These are phyloP conservation scores for Strigamia maritima DNA, from an alignment of 2,888 invertebrate species.

Conservation along the genomic window DNA sequence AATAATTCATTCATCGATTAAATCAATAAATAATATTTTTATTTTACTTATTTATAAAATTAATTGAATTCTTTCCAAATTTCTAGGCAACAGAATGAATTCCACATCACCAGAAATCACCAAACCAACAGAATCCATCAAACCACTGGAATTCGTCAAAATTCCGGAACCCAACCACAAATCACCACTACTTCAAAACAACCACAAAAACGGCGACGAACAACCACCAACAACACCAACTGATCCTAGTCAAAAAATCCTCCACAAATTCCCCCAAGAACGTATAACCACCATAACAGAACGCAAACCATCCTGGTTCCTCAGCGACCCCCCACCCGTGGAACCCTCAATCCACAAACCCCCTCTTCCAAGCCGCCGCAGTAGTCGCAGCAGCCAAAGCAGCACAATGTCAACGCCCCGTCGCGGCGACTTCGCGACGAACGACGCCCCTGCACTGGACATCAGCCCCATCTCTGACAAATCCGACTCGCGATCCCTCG, in stretches of 20 bases:
- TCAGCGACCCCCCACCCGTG: background rate
- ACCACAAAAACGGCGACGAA: background rate
- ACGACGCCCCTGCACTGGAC: background rate
- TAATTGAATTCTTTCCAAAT: background rate
- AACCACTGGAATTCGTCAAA: no score
- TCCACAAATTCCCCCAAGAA: conserved; percentile 48
- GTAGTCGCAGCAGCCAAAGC: conserved; percentile 41
- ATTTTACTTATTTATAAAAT: no score
- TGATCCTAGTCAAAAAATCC: conserved; percentile 44
- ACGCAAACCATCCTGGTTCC: conserved; percentile 46
- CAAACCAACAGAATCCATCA: no score
- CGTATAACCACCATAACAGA: conserved; percentile 48
- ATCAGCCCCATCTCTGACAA: conserved; percentile 38
- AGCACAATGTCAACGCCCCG: conserved; percentile 40
- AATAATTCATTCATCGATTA: no score
- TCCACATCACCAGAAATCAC: background rate
- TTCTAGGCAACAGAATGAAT: background rate
- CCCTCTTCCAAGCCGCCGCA: background rate
- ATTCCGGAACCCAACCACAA: background rate
- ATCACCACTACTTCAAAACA: background rate
- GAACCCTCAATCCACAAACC: background rate
- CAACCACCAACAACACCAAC: background rate
- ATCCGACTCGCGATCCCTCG: conserved; percentile 7
- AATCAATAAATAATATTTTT: no score
- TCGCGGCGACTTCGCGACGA: conserved; percentile 38